phyloP scores from a whole-genome alignment of 2,113 vertebrate genomes.

The Amphilophus citrinellus region DNA sequence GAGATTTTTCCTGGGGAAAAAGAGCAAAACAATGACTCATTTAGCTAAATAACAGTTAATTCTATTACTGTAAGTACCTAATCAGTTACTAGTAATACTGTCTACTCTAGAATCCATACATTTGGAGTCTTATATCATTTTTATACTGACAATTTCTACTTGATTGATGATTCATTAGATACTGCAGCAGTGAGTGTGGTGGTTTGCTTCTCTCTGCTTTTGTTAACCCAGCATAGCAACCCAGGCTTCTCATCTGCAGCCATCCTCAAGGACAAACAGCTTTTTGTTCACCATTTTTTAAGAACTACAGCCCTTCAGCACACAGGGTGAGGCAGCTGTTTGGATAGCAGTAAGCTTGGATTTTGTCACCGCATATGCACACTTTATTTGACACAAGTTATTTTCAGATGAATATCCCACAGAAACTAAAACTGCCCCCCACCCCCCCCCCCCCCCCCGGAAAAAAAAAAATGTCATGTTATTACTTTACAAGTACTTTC shows the following conservation, averaged over 20 bases:
- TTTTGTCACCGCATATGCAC: conserved; percentile 14
- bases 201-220: conserved; percentile 7
- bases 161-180: conserved; percentile 38
- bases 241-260: conserved; percentile 41
- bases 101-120: not conserved
- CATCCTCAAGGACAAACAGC: conserved; percentile 70
- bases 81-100: not conserved
- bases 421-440: not conserved
- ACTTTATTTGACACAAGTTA: not conserved
- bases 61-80: not conserved
- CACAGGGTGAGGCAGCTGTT: conserved; percentile 36
- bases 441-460: too few species aligned
- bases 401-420: conserved; percentile 10
- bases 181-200: conserved; percentile 29
- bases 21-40: not conserved
- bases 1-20: not conserved
- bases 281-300: conserved; percentile 60
- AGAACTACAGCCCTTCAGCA: conserved; percentile 9
- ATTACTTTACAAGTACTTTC: conserved; percentile 4
- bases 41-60: not conserved
- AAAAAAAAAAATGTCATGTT: conserved; percentile 1
- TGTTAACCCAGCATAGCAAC: conserved; percentile 33
- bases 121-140: not conserved
- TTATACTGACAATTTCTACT: not conserved
- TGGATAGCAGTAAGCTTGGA: conserved; percentile 26